phyloP scores from a whole-genome alignment of 2,797 vertebrate species.

The Sylvia borin region DNA sequence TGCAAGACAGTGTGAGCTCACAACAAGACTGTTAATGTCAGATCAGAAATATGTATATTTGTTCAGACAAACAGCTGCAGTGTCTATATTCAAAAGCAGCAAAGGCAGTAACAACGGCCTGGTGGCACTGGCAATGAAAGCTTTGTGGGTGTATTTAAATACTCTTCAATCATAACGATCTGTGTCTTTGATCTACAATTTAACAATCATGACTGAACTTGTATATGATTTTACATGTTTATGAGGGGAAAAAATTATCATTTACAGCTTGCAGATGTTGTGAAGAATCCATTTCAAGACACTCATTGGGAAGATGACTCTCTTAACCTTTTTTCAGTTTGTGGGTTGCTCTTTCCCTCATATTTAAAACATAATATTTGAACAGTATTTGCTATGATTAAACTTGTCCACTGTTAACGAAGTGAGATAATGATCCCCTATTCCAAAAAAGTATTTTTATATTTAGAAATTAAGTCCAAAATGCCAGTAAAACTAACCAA shows the following conservation, averaged over 20 bases:
- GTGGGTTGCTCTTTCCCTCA: not conserved
- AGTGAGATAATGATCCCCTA: not conserved
- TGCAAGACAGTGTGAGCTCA: not conserved
- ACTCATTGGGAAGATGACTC: not conserved
- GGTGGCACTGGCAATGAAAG: not conserved
- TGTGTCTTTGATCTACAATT: conserved; percentile 13
- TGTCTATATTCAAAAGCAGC: not conserved
- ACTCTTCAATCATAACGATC: not conserved
- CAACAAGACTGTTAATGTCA: not conserved
- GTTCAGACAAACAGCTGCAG: not conserved
- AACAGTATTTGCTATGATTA: not conserved
- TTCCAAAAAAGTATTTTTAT: not conserved
- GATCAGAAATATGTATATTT: not conserved
- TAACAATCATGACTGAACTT: conserved; percentile 39
- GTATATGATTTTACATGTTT: conserved; percentile 4
- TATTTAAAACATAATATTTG: not conserved
- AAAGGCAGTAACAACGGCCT: not conserved
- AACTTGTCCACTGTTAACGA: not conserved
- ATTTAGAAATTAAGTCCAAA: not conserved
- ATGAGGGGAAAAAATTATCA: not conserved
- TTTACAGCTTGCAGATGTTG: conserved; percentile 11
- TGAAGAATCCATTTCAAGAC: not conserved
- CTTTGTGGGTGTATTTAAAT: not conserved
- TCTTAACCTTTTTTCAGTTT: not conserved
- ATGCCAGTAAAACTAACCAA: not conserved